phyloP scores from a whole-genome alignment of 2,888 invertebrate species.

The Melangyna quadrimaculata region DNA sequence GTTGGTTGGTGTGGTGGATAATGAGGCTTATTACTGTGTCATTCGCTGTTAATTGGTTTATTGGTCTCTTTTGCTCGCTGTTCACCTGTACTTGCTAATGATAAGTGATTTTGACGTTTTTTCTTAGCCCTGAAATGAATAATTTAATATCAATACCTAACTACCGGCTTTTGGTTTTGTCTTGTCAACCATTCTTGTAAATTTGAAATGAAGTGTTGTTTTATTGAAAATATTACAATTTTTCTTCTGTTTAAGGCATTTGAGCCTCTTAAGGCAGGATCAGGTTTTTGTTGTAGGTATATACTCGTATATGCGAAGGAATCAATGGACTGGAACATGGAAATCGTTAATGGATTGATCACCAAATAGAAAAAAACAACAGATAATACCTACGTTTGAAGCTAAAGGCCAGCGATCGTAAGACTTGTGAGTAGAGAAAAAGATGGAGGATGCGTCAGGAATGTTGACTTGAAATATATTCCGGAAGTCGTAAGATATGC shows the following conservation, averaged over 20 bases:
- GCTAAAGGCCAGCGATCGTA: background rate
- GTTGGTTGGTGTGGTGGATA: conserved; percentile 48
- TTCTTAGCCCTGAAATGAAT: background rate
- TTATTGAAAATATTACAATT: conserved; percentile 2
- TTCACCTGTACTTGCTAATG: conserved; percentile 1
- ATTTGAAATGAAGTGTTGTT: conserved; percentile 34
- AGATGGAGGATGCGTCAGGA: conserved; percentile 42
- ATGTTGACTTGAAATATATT: conserved; percentile 53
- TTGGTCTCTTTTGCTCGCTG: conserved; percentile 56
- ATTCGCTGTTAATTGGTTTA: conserved; percentile 69
- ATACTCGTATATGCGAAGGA: too few species aligned
- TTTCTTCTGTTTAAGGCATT: background rate
- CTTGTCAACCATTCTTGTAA: conserved; percentile 44
- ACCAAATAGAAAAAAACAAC: conserved; percentile 11
- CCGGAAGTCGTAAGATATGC: conserved; percentile 61
- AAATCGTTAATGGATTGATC: conserved; percentile 55
- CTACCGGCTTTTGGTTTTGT: conserved; percentile 24
- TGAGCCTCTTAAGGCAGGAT: background rate
- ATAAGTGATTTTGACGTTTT: conserved; percentile 27
- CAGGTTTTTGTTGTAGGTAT: too few species aligned
- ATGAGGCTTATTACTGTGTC: conserved; percentile 67
- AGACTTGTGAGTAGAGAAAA: background rate
- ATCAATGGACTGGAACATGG: conserved; percentile 29
- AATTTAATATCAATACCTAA: too few species aligned
- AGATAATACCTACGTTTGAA: background rate